A percentile compares a stretch with the other conserved stretches of the same genome.
These are phyloP conservation scores for Gymnothorax reevesii DNA, from an alignment of 2,797 vertebrate species.

Conservation along the genomic window DNA sequence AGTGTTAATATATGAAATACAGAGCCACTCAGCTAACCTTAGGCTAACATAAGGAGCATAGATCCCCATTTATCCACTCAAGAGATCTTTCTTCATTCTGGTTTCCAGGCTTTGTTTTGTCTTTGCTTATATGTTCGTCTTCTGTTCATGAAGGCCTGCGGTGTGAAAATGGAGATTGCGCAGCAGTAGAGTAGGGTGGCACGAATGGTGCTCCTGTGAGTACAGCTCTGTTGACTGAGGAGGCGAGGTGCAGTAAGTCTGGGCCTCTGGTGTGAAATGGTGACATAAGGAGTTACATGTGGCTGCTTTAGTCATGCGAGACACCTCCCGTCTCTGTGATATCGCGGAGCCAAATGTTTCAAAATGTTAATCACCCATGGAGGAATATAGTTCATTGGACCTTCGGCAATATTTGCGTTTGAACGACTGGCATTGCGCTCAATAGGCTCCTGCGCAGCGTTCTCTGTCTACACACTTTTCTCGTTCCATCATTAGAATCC, in stretches of 20 bases:
- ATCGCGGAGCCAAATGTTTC: conserved; percentile 37
- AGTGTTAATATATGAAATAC: background rate
- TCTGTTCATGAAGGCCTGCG: background rate
- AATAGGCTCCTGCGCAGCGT: background rate
- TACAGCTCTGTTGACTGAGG: background rate
- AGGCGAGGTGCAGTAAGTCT: background rate
- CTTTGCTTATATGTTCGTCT: background rate
- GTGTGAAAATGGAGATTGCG: background rate
- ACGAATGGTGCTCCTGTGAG: background rate
- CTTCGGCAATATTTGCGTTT: background rate
- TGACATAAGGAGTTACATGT: background rate
- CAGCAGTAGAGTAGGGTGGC: background rate
- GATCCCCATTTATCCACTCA: conserved; percentile 31
- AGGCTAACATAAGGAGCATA: conserved; percentile 25
- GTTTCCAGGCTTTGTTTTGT: background rate
- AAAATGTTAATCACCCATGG: conserved; percentile 37
- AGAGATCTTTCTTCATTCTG: conserved; percentile 10
- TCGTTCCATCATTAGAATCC: background rate
- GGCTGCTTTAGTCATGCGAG: conserved; percentile 37
- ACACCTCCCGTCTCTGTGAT: conserved; percentile 38
- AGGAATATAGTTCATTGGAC: conserved; percentile 43
- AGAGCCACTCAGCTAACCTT: background rate
- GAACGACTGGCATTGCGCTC: background rate
- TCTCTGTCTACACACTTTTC: background rate
- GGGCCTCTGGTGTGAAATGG: background rate